A percentile compares a stretch with the other conserved stretches of the same genome.
phyloP scores from a whole-genome alignment of 2,888 invertebrate species.

The Aphodius granarius region DNA sequence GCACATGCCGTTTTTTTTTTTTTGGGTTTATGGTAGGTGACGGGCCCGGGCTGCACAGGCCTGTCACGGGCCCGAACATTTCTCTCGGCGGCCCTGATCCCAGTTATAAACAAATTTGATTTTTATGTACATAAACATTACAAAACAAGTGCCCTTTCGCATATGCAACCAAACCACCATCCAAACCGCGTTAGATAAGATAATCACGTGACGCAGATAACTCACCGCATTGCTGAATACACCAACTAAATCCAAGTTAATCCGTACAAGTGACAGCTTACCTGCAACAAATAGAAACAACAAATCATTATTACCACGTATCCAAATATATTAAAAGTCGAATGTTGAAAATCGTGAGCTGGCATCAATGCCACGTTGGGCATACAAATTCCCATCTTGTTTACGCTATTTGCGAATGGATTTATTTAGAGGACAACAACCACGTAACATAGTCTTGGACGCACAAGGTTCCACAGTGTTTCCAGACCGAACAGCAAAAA shows the following conservation, averaged over 20 bases:
- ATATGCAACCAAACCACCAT: not conserved
- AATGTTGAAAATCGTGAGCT: not conserved
- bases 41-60: too few species aligned
- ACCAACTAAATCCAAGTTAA: not conserved
- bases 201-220: not conserved
- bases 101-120: too few species aligned
- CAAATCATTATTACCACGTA: not conserved
- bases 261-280: not conserved
- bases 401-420: not conserved
- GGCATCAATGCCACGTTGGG: not conserved
- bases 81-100: too few species aligned
- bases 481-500: not conserved
- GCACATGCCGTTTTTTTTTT: too few species aligned
- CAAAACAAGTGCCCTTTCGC: not conserved
- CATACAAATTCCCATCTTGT: not conserved
- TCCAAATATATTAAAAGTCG: not conserved
- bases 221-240: not conserved
- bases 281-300: not conserved
- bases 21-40: too few species aligned
- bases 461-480: not conserved
- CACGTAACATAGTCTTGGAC: not conserved
- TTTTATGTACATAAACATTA: not conserved
- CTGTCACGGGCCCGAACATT: too few species aligned
- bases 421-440: not conserved
- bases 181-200: not conserved